Evolutionary conservation across 2,113 vertebrate species (phyloP).

Genomic region (Gorsachius goisagi): DNA sequence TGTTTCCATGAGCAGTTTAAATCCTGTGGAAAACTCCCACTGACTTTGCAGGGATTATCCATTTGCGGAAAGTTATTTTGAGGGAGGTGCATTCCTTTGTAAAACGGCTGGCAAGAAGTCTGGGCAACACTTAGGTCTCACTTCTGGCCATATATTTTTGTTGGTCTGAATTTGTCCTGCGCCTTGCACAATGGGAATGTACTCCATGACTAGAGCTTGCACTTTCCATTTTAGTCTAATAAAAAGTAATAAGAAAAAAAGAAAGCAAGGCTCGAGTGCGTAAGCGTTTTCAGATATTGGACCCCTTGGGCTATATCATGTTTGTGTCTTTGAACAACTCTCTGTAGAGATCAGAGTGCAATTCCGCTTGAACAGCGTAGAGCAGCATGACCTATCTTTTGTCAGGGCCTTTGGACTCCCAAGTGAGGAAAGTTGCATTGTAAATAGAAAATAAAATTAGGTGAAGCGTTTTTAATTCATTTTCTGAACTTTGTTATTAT

Average conservation of each 20-base stretch:
- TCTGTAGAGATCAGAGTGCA: neutral
- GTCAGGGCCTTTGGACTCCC: neutral
- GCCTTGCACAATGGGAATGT: neutral
- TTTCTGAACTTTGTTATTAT: neutral
- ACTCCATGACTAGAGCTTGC: neutral
- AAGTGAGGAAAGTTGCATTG: neutral
- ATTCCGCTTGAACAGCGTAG: neutral
- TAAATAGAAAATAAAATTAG: neutral
- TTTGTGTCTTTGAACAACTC: neutral
- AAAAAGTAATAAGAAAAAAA: neutral
- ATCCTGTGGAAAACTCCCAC: slow-evolving; percentile 44
- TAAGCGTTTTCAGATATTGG: neutral
- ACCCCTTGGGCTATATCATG: neutral
- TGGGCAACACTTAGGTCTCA: neutral
- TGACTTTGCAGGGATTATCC: slow-evolving; percentile 25
- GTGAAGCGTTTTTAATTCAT: neutral
- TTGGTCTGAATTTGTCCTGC: neutral
- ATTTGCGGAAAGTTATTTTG: slow-evolving; percentile 23
- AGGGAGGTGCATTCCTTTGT: slow-evolving; percentile 19
- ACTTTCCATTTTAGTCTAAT: neutral
- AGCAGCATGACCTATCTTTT: neutral
- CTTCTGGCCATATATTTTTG: neutral
- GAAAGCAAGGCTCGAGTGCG: neutral
- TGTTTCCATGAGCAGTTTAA: slow-evolving; percentile 2
- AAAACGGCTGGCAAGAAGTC: neutral